These are phyloP conservation scores for Melinopterus prodromus DNA, from an alignment of 2,888 invertebrate genomes.

Conservation along the genomic window DNA sequence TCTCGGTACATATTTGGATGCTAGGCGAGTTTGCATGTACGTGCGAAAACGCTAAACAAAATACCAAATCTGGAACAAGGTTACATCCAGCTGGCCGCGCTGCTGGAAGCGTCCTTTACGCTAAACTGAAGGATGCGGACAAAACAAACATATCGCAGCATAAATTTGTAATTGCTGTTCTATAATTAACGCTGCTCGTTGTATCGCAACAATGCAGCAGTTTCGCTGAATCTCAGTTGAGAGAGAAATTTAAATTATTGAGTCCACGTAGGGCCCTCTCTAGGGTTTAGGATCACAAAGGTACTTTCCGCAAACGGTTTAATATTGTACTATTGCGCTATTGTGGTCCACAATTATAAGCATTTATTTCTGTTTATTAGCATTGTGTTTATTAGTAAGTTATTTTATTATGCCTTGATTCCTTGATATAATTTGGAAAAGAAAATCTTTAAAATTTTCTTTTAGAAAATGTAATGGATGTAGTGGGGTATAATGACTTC, in stretches of 20 bases:
- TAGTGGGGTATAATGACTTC: too few relatives aligned
- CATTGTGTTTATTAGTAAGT: too few relatives aligned
- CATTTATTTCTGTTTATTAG: too few relatives aligned
- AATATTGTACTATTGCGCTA: neutral
- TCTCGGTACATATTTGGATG: neutral
- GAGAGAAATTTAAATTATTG: neutral
- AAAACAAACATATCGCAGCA: neutral
- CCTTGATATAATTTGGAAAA: too few relatives aligned
- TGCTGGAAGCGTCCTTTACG: neutral
- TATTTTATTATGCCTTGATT: too few relatives aligned
- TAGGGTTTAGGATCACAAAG: neutral
- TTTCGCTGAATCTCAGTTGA: neutral
- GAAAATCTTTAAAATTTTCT: too few relatives aligned
- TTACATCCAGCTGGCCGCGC: neutral
- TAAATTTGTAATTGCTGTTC: neutral
- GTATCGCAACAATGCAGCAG: neutral
- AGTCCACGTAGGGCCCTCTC: neutral
- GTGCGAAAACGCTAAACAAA: neutral
- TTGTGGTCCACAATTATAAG: too few relatives aligned
- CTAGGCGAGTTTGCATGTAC: neutral
- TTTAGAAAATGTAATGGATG: too few relatives aligned
- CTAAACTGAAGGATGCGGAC: neutral
- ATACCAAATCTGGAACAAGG: constrained; percentile 4
- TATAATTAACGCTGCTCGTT: neutral
- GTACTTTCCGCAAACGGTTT: neutral